These are phyloP conservation scores for Sycophila sp. DNA, from an alignment of 1,140 invertebrate genomes.

Conservation along the genomic window DNA sequence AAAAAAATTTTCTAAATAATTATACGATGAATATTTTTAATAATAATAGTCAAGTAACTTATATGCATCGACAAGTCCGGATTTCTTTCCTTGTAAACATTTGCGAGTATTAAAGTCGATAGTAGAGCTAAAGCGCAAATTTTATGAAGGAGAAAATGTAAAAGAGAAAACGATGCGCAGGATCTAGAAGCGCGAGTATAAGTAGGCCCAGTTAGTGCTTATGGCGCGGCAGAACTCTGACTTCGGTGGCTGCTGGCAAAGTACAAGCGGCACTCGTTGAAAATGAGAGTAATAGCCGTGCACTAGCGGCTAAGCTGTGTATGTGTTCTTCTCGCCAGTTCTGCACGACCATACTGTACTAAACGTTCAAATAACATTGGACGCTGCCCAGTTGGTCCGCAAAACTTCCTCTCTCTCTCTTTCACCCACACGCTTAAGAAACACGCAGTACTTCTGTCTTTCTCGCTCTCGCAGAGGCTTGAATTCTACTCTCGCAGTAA, in stretches of 20 bases:
- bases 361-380: conserved; percentile 23
- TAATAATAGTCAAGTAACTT: no score
- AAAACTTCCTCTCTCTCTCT: conserved; percentile 9
- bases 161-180: no score
- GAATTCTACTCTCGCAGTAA: not conserved
- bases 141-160: not conserved
- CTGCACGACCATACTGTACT: not conserved
- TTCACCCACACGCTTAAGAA: no score
- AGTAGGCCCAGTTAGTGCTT: not conserved
- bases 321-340: not conserved
- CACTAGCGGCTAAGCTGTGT: not conserved
- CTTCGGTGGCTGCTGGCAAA: not conserved
- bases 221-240: not conserved
- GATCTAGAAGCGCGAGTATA: not conserved
- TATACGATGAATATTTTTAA: no score
- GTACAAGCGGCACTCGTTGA: conserved; percentile 3
- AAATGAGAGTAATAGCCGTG: conserved; percentile 22
- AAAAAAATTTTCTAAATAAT: no score
- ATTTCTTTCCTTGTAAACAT: no score
- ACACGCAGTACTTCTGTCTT: no score
- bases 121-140: not conserved
- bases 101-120: no score
- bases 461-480: conserved; percentile 7
- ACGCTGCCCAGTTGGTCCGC: not conserved
- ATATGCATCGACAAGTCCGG: no score